Evolutionary conservation across 2,888 invertebrate genomes (phyloP).

Genomic region (Allygus modestus): DNA sequence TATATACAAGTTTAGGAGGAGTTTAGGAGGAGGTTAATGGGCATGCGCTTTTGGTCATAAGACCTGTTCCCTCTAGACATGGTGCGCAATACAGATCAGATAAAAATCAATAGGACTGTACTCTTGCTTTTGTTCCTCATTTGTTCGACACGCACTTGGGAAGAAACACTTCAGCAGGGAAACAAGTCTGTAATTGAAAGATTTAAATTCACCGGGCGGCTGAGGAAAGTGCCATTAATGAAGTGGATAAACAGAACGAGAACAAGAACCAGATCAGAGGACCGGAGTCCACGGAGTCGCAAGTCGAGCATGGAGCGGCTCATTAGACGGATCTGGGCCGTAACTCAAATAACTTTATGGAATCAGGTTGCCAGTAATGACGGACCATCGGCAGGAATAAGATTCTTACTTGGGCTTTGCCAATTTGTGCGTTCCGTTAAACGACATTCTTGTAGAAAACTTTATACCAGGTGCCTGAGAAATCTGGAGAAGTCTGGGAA

Average conservation of each 20-base stretch:
- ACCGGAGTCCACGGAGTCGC: not conserved
- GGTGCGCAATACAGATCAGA: not conserved
- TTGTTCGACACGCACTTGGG: constrained; percentile 4
- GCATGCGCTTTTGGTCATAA: no score
- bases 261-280: not conserved
- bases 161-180: not conserved
- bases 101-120: not conserved
- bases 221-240: constrained; percentile 33
- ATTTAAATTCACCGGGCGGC: not conserved
- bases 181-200: constrained; percentile 17
- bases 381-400: not conserved
- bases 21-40: no score
- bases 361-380: constrained; percentile 7
- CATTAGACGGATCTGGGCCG: constrained; percentile 10
- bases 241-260: constrained; percentile 17
- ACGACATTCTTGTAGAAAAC: not conserved
- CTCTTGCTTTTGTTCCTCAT: not conserved
- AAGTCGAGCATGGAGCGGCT: not conserved
- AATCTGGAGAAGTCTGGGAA: not conserved
- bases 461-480: not conserved
- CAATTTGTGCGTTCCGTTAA: constrained; percentile 15
- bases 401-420: not conserved
- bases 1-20: no score
- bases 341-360: constrained; percentile 35
- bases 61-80: no score